Percentiles rank a stretch among this genome's conserved stretches.
These are phyloP conservation scores for Stichodactyla mertensii DNA, from an alignment of 64 coral and sea anemone species.

Conservation along the genomic window DNA sequence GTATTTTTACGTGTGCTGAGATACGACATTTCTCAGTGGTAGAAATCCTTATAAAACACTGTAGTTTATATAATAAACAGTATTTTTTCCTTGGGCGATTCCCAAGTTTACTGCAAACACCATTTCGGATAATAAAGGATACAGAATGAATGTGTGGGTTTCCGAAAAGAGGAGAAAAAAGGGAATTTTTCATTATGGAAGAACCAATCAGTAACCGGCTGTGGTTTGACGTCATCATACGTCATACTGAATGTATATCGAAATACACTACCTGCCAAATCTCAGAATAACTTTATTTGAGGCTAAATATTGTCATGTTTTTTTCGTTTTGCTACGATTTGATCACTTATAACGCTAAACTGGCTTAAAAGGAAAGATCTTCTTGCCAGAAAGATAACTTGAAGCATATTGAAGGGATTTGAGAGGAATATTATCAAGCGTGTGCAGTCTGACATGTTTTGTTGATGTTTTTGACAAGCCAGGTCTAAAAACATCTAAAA, in stretches of 20 bases:
- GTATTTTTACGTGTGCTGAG: too few relatives aligned
- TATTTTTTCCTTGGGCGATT: too few relatives aligned
- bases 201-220: neutral
- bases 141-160: too few relatives aligned
- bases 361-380: neutral
- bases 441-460: neutral
- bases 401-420: neutral
- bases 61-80: too few relatives aligned
- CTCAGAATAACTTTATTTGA: neutral
- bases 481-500: neutral
- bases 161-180: neutral
- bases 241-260: neutral
- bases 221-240: neutral
- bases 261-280: neutral
- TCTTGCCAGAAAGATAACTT: neutral
- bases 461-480: conserved; percentile 12
- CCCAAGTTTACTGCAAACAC: too few relatives aligned
- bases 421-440: neutral
- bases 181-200: neutral
- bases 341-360: neutral
- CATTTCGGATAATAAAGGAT: too few relatives aligned
- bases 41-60: too few relatives aligned
- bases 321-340: neutral
- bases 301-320: neutral
- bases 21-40: too few relatives aligned